Evolutionary conservation across 37 sponge, comb jelly and placozoan species (phyloP).

Genomic region (Spongilla lacustris): DNA sequence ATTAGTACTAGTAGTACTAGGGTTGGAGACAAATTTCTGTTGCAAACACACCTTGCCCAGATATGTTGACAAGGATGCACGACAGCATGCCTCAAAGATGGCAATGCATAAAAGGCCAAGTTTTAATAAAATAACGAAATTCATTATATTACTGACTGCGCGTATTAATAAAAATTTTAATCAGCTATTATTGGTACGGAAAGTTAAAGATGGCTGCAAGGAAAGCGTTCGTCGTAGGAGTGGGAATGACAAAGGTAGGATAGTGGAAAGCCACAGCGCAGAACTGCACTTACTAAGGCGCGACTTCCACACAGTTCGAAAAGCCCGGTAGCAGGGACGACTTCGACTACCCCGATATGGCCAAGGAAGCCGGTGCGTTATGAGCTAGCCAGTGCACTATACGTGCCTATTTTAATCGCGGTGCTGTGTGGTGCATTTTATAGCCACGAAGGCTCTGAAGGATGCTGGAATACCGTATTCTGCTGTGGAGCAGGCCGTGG

Average conservation of each 20-base stretch:
- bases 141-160: no score
- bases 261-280: neutral
- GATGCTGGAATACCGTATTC: constrained; percentile 80
- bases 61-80: no score
- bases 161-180: no score
- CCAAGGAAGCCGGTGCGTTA: constrained; percentile 88
- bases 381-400: no score
- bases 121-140: no score
- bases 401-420: neutral
- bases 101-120: no score
- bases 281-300: neutral
- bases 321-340: constrained; percentile 87
- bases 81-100: no score
- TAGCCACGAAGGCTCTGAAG: constrained; percentile 71
- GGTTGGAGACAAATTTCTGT: no score
- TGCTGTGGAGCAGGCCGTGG: constrained; percentile 73
- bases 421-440: neutral
- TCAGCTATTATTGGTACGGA: no score
- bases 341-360: constrained; percentile 96
- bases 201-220: constrained; percentile 20
- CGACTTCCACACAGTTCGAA: constrained; percentile 72
- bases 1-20: no score
- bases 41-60: no score
- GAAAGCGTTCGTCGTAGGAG: constrained; percentile 90
- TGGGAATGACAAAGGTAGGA: constrained; percentile 95